Evolutionary conservation across 1,140 invertebrate species (phyloP).

Genomic region (Oryzaephilus surinamensis): DNA sequence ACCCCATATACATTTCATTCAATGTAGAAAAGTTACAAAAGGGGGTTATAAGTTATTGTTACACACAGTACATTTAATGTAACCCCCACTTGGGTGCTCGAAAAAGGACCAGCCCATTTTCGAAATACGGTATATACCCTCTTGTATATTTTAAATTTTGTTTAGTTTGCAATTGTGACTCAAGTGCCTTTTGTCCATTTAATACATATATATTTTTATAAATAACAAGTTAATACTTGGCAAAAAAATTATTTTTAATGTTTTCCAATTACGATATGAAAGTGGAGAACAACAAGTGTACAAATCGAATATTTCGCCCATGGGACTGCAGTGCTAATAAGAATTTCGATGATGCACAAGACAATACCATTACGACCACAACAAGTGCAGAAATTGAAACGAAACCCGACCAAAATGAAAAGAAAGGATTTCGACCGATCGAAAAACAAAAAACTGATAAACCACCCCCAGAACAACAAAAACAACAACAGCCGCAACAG

Average conservation of each 20-base stretch:
- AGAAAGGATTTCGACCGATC: constrained; percentile 8
- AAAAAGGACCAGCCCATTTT: constrained; percentile 27
- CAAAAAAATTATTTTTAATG: constrained; percentile 10
- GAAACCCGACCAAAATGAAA: too few species aligned
- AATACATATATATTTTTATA: constrained; percentile 7
- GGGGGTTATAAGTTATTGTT: constrained; percentile 30
- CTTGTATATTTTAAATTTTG: constrained; percentile 24
- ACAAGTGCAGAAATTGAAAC: too few species aligned
- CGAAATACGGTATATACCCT: constrained; percentile 23
- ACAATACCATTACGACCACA: constrained; percentile 43
- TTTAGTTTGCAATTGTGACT: constrained; percentile 24
- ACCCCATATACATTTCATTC: constrained; percentile 31
- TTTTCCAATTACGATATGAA: constrained; percentile 10
- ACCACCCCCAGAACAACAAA: not conserved
- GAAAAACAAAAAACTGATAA: not conserved
- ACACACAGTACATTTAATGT: too few species aligned
- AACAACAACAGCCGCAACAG: constrained; percentile 26
- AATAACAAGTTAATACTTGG: constrained; percentile 9
- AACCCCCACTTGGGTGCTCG: constrained; percentile 33
- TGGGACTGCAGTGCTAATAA: constrained; percentile 34
- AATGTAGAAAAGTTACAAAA: constrained; percentile 27
- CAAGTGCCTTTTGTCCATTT: constrained; percentile 16
- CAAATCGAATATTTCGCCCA: constrained; percentile 27
- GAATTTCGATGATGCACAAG: constrained; percentile 41
- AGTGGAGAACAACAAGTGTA: not conserved